Evolutionary conservation across 1,140 invertebrate species (phyloP).

Genomic region (Drosophila baimaii): DNA sequence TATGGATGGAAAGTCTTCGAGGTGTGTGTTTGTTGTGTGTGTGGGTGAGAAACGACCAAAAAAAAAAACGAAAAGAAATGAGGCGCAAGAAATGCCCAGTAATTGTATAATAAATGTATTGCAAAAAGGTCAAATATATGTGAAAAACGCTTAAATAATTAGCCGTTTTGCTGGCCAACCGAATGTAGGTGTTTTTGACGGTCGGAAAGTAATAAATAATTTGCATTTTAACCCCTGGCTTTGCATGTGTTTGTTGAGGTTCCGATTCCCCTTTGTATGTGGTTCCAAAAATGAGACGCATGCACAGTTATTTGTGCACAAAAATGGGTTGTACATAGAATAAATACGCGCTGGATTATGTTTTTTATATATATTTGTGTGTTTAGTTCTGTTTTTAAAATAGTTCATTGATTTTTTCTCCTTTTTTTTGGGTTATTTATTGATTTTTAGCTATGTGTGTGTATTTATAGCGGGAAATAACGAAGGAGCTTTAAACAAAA

Average conservation of each 20-base stretch:
- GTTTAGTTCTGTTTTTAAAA: neutral
- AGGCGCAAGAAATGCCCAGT: conserved; percentile 27
- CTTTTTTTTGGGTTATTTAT: neutral
- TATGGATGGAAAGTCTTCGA: conserved; percentile 20
- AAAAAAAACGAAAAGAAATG: conserved; percentile 33
- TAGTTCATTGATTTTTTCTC: neutral
- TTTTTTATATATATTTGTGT: neutral
- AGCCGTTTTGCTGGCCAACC: neutral
- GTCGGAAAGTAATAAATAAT: neutral
- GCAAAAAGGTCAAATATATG: conserved; percentile 15
- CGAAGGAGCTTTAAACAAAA: neutral
- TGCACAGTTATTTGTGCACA: conserved; percentile 12
- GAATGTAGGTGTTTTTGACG: neutral
- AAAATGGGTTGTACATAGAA: neutral
- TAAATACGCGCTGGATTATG: neutral
- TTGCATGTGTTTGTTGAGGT: neutral
- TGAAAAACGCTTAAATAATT: neutral
- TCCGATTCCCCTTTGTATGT: neutral
- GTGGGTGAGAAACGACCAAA: conserved; percentile 15
- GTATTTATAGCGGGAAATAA: neutral
- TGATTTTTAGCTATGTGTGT: neutral
- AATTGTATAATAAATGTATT: conserved; percentile 46
- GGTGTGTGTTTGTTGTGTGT: conserved; percentile 28
- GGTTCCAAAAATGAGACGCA: conserved; percentile 10
- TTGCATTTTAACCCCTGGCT: neutral